These are phyloP conservation scores for Pluvialis apricaria DNA, from an alignment of 2,113 vertebrate genomes.

Conservation along the genomic window DNA sequence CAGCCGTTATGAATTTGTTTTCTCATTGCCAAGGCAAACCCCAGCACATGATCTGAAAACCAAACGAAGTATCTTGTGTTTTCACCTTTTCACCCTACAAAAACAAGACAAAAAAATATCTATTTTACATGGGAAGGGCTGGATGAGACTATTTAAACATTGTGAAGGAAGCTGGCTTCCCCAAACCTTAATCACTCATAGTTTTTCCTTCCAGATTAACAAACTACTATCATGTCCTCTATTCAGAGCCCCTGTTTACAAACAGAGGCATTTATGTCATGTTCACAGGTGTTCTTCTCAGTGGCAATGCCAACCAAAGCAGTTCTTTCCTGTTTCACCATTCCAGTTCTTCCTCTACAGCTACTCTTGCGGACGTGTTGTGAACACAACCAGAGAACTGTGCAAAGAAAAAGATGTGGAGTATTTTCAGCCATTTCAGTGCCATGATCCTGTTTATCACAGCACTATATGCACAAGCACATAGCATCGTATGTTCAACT, in stretches of 20 bases:
- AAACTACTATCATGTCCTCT: neutral
- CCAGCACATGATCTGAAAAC: neutral
- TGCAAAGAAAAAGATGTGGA: rapidly evolving
- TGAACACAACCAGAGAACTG: neutral
- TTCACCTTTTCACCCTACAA: neutral
- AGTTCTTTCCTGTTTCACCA: neutral
- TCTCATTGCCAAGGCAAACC: neutral
- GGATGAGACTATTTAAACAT: neutral
- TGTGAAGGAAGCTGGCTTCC: neutral
- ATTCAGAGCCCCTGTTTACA: neutral
- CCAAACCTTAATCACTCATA: neutral
- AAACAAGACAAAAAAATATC: neutral
- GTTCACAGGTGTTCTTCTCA: neutral
- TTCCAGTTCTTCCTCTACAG: neutral
- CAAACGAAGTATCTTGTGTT: neutral
- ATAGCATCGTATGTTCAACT: rapidly evolving
- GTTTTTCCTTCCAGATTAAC: neutral
- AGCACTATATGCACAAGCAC: neutral
- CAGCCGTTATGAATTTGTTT: neutral
- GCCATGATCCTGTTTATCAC: neutral
- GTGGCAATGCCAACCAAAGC: neutral
- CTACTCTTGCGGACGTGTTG: neutral
- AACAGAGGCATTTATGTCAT: neutral
- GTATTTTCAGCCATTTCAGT: neutral
- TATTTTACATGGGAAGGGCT: neutral